Evolutionary conservation across 2,888 invertebrate species (phyloP).

Genomic region (Leptinotarsa rubiginosa): DNA sequence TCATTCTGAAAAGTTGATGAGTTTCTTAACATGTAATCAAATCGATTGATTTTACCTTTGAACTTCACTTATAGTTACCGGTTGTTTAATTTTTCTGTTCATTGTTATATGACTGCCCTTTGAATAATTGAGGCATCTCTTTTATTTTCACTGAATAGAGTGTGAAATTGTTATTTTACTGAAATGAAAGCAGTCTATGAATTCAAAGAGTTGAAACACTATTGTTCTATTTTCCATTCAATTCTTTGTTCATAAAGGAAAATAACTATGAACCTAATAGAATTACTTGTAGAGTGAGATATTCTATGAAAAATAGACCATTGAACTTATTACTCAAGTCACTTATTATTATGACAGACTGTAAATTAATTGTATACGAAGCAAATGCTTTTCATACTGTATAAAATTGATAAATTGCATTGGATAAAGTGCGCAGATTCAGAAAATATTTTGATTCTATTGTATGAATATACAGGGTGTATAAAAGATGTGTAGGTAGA

Average conservation of each 20-base stretch:
- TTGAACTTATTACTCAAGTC: no score
- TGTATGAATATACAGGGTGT: no score
- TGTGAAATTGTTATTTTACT: background rate
- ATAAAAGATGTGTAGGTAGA: no score
- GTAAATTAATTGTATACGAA: no score
- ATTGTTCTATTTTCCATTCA: background rate
- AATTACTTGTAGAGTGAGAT: no score
- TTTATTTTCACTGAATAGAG: background rate
- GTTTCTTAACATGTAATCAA: slow-evolving; percentile 1
- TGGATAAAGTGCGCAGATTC: no score
- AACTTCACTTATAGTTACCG: background rate
- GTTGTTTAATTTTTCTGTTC: slow-evolving; percentile 10
- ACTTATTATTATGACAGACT: no score
- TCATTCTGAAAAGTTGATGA: slow-evolving; percentile 5
- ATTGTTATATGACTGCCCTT: background rate
- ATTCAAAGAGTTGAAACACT: background rate
- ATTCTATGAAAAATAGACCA: no score
- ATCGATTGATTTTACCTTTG: slow-evolving; percentile 10
- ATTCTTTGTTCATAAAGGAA: background rate
- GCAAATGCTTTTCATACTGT: no score
- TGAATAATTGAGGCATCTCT: slow-evolving; percentile 1
- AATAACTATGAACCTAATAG: background rate
- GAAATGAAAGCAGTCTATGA: background rate
- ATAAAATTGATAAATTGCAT: no score
- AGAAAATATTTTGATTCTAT: no score